Conservation (phyloP, 2,797 vertebrate genomes). For the Malurus splendens region DNA sequence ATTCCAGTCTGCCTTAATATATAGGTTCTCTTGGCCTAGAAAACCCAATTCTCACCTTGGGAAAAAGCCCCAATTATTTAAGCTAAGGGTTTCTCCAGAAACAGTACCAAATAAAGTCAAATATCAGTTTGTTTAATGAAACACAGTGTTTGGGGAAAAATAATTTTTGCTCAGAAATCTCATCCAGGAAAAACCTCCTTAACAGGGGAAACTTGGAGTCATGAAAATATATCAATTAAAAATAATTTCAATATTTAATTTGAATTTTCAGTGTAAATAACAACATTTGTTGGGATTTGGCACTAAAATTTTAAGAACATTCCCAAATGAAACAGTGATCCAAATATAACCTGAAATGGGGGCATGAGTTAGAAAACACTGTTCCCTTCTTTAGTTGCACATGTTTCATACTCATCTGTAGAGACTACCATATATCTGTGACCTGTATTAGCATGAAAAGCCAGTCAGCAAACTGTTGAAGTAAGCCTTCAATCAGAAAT, state of each 20-base stretch:
- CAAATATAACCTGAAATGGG: neutral
- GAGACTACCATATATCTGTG: neutral
- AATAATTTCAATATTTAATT: neutral
- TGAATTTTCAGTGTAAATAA: neutral
- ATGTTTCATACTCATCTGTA: neutral
- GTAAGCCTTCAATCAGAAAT: neutral
- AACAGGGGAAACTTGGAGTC: neutral
- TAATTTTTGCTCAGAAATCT: neutral
- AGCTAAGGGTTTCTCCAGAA: neutral
- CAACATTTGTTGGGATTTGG: neutral
- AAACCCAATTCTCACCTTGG: neutral
- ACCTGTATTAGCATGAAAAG: neutral
- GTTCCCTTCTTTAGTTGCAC: neutral
- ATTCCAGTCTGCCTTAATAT: neutral
- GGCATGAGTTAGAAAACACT: accelerated
- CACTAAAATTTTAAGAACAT: neutral
- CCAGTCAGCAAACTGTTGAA: neutral
- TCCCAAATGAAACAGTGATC: neutral
- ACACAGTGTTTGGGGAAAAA: neutral
- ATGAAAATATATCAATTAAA: neutral
- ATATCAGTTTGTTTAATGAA: neutral
- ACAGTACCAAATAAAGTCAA: neutral
- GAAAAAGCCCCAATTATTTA: neutral
- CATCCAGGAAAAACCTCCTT: neutral
- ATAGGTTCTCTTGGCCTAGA: neutral